These are phyloP conservation scores for Caenorhabditis briggsae DNA, from an alignment of 1,140 invertebrate genomes.

Conservation along the genomic window DNA sequence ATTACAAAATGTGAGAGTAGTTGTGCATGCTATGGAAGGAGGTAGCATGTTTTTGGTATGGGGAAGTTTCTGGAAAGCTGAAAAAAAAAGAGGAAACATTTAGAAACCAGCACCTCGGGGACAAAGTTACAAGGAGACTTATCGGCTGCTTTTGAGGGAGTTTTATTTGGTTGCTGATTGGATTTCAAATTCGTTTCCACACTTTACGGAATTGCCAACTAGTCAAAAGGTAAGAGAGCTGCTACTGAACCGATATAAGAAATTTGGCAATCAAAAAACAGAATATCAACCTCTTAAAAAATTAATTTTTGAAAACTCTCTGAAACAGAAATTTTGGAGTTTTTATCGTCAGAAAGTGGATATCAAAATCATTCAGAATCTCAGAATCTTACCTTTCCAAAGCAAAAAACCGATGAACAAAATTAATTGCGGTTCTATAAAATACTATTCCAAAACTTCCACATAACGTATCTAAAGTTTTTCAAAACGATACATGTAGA, in stretches of 20 bases:
- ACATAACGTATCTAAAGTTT: no score
- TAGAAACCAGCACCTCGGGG: conserved; percentile 18
- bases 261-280: not conserved
- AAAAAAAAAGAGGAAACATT: not conserved
- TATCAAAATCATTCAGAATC: no score
- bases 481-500: no score
- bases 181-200: conserved; percentile 13
- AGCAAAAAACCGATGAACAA: no score
- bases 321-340: no score
- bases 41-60: conserved; percentile 8
- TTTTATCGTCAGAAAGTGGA: no score
- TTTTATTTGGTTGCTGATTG: conserved; percentile 17
- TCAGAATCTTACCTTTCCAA: no score
- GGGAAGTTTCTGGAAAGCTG: not conserved
- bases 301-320: no score
- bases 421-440: no score
- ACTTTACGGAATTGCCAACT: not conserved
- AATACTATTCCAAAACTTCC: no score
- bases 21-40: conserved; percentile 16
- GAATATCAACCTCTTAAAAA: no score
- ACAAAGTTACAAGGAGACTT: conserved; percentile 5
- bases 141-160: conserved; percentile 2
- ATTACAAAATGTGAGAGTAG: not conserved
- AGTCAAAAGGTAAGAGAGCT: not conserved
- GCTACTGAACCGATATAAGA: not conserved